Evolutionary conservation across 2,797 vertebrate genomes (phyloP), one percentile per base, ranked within the genome.

Genomic region (Novumbra hubbsi): DNA sequence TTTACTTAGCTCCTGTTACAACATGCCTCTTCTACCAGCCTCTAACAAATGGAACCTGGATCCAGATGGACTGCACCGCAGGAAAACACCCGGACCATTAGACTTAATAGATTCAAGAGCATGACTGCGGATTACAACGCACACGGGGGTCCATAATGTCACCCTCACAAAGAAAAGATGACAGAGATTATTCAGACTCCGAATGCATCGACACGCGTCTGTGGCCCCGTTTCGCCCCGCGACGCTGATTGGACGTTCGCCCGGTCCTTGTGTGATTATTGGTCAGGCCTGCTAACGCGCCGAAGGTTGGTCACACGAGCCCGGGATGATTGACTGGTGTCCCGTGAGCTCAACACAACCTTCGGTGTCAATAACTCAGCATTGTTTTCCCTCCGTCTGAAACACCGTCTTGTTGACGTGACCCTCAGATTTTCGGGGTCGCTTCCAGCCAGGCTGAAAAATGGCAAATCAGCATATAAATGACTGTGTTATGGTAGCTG

Each of bases 381-480:
- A 16, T 65, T 75, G 41, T 30, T 64, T 70, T 34, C 11, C 17
- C 73, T 71, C 52, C 6, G 28, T 7, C 28, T 8, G 30, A 38
- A 34, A 41, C 50, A 17, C 4, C 24, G 21, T 21, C 55, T 57
- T 24, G 55, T 21, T 60, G 55, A 60, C 79, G 80, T 71, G 76
- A 73, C 78, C 79, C 79, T 76, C 74, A 80, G 30, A 62, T 74
- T 76, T 76, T 81, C n/a, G 88, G 85, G 83, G 85, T 86, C 27
- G 12, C 12, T 19, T 81, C 84, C 84, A 74, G 81, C 84, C 76
- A 85, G 77, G 73, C 78, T 86, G 80, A 89, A 90, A 90, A 90
- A 91, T 79, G 80, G 80, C 83, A 89, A 86, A 92, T 88, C 88
- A 89, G 88, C 90, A 90, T 90, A 92, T 91, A 93, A 93, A 91